These are phyloP conservation scores for Lypha dubia DNA, from an alignment of 2,888 invertebrate genomes.

Conservation along the genomic window DNA sequence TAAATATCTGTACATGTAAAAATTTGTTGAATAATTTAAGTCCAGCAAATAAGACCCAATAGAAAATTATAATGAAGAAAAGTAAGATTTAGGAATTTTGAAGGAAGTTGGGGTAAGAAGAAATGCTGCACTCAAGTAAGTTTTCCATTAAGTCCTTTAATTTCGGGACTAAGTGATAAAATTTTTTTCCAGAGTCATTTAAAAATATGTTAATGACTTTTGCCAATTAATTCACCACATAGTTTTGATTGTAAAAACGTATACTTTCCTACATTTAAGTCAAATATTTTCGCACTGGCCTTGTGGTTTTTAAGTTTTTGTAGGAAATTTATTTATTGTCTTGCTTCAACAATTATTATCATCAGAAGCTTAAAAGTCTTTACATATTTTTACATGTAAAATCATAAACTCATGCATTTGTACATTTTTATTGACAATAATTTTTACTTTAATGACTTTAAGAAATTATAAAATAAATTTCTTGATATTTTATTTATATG, in stretches of 20 bases:
- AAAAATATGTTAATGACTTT: too few species aligned
- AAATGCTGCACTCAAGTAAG: too few species aligned
- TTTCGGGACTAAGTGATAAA: too few species aligned
- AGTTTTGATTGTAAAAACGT: too few species aligned
- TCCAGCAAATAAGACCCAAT: not conserved
- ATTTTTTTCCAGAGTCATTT: too few species aligned
- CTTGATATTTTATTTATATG: not conserved
- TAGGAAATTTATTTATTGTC: not conserved
- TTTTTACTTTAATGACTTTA: constrained; percentile 3
- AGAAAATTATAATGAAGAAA: constrained; percentile 4
- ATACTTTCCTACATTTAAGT: not conserved
- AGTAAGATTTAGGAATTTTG: too few species aligned
- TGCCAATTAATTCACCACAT: too few species aligned
- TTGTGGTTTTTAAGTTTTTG: not conserved
- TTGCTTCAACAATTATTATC: constrained; percentile 29
- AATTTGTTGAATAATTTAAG: constrained; percentile 8
- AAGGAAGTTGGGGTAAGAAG: not conserved
- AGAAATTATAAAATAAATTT: not conserved
- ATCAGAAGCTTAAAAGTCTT: constrained; percentile 30
- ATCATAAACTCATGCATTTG: too few species aligned
- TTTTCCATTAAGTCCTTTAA: too few species aligned
- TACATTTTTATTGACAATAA: constrained; percentile 14
- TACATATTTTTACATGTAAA: constrained; percentile 31
- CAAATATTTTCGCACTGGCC: not conserved
- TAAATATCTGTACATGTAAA: constrained; percentile 46